These are phyloP conservation scores for Tuta absoluta DNA, from an alignment of 2,888 invertebrate species.

Conservation along the genomic window DNA sequence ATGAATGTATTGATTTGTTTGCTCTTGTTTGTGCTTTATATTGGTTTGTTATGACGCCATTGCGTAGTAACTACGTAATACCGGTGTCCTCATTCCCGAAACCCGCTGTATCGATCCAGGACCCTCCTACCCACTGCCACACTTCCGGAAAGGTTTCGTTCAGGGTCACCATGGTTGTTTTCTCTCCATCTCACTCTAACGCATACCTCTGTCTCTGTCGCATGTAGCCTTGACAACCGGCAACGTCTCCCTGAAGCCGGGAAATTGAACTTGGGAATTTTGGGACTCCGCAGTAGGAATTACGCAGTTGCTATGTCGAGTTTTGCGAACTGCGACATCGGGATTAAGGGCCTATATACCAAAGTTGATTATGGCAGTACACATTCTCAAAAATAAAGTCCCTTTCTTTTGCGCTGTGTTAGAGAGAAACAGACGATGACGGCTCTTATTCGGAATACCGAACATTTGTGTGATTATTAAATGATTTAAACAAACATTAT, in stretches of 20 bases:
- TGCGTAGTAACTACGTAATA: constrained; percentile 1
- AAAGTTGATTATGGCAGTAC: not conserved
- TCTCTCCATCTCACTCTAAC: constrained; percentile 46
- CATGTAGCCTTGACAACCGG: constrained; percentile 47
- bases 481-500: no score
- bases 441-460: no score
- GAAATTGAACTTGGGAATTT: constrained; percentile 25
- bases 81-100: constrained; percentile 3
- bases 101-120: constrained; percentile 50
- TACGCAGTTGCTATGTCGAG: constrained; percentile 4
- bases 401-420: no score
- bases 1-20: not conserved
- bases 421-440: no score
- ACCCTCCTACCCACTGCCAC: constrained; percentile 46
- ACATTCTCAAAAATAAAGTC: no score
- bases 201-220: constrained; percentile 40
- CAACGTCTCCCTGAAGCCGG: constrained; percentile 43
- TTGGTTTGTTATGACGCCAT: constrained; percentile 5
- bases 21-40: not conserved
- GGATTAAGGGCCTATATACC: not conserved
- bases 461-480: no score
- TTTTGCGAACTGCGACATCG: constrained; percentile 12
- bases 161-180: constrained; percentile 62
- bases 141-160: constrained; percentile 43
- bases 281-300: constrained; percentile 26